These are phyloP conservation scores for Sorex araneus DNA, from an alignment of 2,113 vertebrate species.

Conservation along the genomic window DNA sequence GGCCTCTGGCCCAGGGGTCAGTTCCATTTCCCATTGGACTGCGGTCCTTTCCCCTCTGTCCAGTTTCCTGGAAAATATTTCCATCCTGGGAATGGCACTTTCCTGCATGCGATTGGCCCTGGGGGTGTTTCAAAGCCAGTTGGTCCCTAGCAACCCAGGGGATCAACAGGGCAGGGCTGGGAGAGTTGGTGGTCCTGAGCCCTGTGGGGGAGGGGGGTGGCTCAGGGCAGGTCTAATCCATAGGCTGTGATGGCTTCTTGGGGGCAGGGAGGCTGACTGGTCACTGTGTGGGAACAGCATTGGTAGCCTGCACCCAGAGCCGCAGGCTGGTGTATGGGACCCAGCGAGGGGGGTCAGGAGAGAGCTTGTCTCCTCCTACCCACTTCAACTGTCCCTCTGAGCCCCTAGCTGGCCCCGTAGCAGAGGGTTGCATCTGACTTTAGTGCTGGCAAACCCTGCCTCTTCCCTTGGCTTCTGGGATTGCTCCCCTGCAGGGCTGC, in stretches of 20 bases:
- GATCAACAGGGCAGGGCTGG: conserved; percentile 30
- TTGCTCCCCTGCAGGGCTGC: no score
- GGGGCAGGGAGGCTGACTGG: no score
- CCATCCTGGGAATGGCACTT: conserved; percentile 55
- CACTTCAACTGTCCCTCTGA: not conserved
- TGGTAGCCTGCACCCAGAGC: not conserved
- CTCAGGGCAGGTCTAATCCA: no score
- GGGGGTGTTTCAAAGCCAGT: conserved; percentile 13
- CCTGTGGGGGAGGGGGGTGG: not conserved
- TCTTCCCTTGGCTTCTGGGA: not conserved
- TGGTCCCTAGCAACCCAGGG: not conserved
- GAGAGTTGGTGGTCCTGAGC: not conserved
- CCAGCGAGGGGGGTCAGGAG: not conserved
- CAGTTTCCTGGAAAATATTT: conserved; percentile 72
- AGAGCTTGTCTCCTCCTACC: conserved; percentile 6
- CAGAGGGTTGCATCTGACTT: not conserved
- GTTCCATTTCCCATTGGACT: conserved; percentile 53
- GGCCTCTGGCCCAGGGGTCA: not conserved
- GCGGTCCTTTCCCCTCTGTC: not conserved
- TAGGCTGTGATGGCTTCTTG: no score
- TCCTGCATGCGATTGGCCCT: not conserved
- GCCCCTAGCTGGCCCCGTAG: not conserved
- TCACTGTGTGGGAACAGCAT: not conserved
- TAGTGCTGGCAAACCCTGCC: not conserved
- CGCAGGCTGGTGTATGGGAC: conserved; percentile 23